Evolutionary conservation across 2,797 vertebrate genomes (phyloP), one percentile per base, ranked within the genome.

Genomic region (Pipistrellus pipistrellus): DNA sequence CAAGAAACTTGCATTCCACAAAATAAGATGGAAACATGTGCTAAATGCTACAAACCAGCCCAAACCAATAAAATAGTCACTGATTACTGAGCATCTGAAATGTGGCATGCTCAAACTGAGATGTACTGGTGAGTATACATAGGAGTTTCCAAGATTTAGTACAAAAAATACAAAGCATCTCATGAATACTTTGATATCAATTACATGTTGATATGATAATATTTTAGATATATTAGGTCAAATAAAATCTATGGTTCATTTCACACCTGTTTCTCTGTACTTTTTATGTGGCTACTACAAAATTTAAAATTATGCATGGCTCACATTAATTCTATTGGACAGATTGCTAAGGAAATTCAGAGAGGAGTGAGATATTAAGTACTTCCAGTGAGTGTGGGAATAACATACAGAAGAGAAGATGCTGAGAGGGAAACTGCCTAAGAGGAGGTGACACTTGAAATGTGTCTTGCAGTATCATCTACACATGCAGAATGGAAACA

Each of bases 131-230:
- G 80, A 68, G 13, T 48, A 48, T 46, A 69, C 88, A 82, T 3
- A 23, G 2, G 23, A 71, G 71, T 95, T 93, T 57, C 25, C 25
- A 88, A 94, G 51, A 75, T 66, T 80, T 20, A 8, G 27, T 64
- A 21, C n/a, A 32, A 76, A 93, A 87, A 71, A 68, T 38, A 10
- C 21, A 86, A 91, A 91, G 35, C 38, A 64, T 59, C n/a, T 80
- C 20, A 62, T 84, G 69, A 71, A 66, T 89, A 64, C 68, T 90
- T 76, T 57, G 59, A 71, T 76, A 90, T 35, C 46, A 30, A 32
- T 53, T 90, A 68, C 17, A 73, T 57, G n/a, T 25, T 76, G 38
- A 77, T 25, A 2, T 25, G 53, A 85, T 80, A 55, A 48, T 72
- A 88, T 77, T 94, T 92, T 41, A 59, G 27, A 6, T 71, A 46